Conservation (phyloP, 1,140 invertebrate species). For the Apolygus lucorum region DNA sequence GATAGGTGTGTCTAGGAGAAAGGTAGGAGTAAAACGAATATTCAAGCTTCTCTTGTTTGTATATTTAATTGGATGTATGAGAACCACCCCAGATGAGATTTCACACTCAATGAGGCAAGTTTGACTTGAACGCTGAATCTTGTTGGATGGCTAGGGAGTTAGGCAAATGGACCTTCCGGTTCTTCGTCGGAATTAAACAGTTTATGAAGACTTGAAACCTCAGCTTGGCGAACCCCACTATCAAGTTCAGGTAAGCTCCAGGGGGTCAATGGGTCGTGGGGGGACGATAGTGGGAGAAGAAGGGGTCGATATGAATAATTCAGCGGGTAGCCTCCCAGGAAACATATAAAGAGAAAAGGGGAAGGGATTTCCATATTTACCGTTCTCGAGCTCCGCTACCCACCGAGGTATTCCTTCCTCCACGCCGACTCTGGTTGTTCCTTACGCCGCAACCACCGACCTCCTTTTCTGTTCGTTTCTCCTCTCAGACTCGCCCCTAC, state of each 20-base stretch:
- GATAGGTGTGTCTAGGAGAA: too few species aligned
- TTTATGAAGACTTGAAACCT: neutral
- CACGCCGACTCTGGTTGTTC: too few species aligned
- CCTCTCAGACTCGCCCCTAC: too few species aligned
- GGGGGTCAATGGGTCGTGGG: neutral
- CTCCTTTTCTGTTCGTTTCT: too few species aligned
- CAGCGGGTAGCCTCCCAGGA: neutral
- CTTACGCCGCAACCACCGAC: too few species aligned
- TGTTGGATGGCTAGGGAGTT: neutral
- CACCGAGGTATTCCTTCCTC: too few species aligned
- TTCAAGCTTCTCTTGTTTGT: too few species aligned
- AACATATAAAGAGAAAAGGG: neutral
- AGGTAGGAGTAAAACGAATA: too few species aligned
- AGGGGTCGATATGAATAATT: neutral
- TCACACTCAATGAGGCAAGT: too few species aligned
- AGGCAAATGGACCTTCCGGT: neutral
- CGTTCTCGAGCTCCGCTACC: too few species aligned
- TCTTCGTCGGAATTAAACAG: neutral
- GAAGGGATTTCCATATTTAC: neutral
- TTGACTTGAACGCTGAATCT: neutral
- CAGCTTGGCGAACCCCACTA: neutral
- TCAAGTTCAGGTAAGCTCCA: neutral
- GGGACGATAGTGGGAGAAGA: neutral
- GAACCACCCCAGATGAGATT: too few species aligned
- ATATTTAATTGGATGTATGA: too few species aligned